A percentile compares a stretch with the other conserved stretches of the same genome.
phyloP scores from a whole-genome alignment of 1,140 invertebrate species.

The Campoletis sonorensis region DNA sequence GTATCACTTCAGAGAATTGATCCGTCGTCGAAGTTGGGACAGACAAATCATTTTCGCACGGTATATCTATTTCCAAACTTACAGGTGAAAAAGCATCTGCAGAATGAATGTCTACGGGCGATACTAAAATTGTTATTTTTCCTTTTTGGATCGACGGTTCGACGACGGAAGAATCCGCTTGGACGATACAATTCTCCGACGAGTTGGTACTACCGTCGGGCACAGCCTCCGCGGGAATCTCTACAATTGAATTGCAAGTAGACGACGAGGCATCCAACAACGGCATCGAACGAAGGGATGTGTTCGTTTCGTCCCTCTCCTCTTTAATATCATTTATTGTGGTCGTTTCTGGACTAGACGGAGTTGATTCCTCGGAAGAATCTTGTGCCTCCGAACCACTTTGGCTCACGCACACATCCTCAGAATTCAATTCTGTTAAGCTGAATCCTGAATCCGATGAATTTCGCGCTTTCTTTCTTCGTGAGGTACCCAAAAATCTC shows the following conservation, averaged over 20 bases:
- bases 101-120: background rate
- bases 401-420: background rate
- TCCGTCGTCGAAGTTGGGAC: background rate
- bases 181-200: background rate
- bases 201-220: slow-evolving; percentile 23
- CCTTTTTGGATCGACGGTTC: background rate
- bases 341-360: background rate
- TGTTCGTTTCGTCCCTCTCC: background rate
- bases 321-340: background rate
- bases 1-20: background rate
- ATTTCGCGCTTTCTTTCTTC: background rate
- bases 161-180: background rate
- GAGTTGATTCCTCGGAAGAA: background rate
- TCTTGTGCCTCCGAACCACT: background rate
- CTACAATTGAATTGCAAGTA: background rate
- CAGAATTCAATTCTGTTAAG: background rate
- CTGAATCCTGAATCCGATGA: background rate
- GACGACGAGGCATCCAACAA: background rate
- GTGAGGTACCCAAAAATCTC: background rate
- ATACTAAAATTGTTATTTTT: slow-evolving; percentile 10
- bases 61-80: background rate
- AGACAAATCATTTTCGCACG: background rate
- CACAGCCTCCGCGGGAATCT: background rate
- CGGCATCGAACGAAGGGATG: background rate
- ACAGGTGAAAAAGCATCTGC: background rate